Evolutionary conservation across 2,888 invertebrate species (phyloP).

Genomic region (Eueremaeus valkanovi): DNA sequence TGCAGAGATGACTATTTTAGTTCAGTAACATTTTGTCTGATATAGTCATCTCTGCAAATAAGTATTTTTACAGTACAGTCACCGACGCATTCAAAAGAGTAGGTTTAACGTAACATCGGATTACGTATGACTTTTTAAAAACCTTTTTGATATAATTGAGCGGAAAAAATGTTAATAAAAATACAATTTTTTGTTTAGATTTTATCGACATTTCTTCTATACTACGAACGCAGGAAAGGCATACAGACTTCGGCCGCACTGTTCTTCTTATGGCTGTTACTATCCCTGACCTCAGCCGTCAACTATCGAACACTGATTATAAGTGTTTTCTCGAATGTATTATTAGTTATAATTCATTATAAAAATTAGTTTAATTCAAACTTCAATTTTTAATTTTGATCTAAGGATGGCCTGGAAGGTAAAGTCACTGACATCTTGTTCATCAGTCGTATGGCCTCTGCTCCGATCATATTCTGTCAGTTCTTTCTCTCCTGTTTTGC

Average conservation of each 20-base stretch:
- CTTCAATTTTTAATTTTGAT: not conserved
- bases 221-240: slow-evolving; percentile 77
- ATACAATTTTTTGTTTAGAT: not conserved
- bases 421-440: not conserved
- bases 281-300: slow-evolving; percentile 67
- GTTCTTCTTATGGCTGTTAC: slow-evolving; percentile 83
- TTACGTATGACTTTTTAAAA: too few species aligned
- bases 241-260: slow-evolving; percentile 82
- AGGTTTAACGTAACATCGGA: too few species aligned
- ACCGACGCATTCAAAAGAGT: too few species aligned
- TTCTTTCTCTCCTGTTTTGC: slow-evolving; percentile 74
- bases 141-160: too few species aligned
- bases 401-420: not conserved
- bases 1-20: too few species aligned
- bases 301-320: slow-evolving; percentile 62
- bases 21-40: too few species aligned
- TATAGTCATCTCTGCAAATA: too few species aligned
- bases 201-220: slow-evolving; percentile 64
- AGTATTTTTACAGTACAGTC: too few species aligned
- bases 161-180: not conserved
- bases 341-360: not conserved
- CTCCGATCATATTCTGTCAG: not conserved
- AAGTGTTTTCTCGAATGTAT: not conserved
- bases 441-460: not conserved
- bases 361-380: not conserved